Evolutionary conservation across 2,888 invertebrate genomes (phyloP).

Genomic region (Blera fallax): DNA sequence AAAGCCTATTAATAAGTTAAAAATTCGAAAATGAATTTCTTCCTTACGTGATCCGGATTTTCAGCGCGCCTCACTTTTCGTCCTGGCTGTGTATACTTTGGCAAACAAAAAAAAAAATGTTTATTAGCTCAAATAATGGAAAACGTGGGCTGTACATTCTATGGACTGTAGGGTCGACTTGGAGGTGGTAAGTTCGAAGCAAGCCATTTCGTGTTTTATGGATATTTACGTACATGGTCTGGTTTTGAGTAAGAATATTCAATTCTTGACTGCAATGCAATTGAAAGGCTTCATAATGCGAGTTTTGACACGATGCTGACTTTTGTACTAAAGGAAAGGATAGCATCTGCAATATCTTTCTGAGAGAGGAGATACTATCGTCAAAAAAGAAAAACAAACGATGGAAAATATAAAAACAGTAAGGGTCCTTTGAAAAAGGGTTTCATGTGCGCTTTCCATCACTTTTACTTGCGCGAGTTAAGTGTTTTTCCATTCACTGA

Average conservation of each 20-base stretch:
- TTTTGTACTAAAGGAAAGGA: neutral
- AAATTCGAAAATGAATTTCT: slow-evolving; percentile 30
- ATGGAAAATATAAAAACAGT: neutral
- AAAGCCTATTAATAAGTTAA: slow-evolving; percentile 39
- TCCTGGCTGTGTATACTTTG: neutral
- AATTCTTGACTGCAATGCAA: neutral
- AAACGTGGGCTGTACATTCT: neutral
- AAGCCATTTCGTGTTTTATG: neutral
- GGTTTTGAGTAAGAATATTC: neutral
- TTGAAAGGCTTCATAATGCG: neutral
- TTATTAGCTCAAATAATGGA: slow-evolving; percentile 1
- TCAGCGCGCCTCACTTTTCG: neutral
- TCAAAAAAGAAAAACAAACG: neutral
- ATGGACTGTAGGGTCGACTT: no score
- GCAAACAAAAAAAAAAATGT: neutral
- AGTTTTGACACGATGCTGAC: neutral
- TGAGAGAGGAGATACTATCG: slow-evolving; percentile 2
- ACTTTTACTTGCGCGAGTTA: slow-evolving; percentile 43
- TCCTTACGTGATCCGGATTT: neutral
- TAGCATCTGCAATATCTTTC: neutral
- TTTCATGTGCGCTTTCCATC: slow-evolving; percentile 10
- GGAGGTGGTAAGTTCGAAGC: neutral
- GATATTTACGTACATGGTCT: neutral
- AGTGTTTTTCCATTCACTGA: slow-evolving; percentile 53
- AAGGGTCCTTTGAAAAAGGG: neutral